Percentiles rank a stretch among this genome's conserved stretches.
Evolutionary conservation across 2,797 vertebrate genomes (phyloP).

Genomic region (Novumbra hubbsi): DNA sequence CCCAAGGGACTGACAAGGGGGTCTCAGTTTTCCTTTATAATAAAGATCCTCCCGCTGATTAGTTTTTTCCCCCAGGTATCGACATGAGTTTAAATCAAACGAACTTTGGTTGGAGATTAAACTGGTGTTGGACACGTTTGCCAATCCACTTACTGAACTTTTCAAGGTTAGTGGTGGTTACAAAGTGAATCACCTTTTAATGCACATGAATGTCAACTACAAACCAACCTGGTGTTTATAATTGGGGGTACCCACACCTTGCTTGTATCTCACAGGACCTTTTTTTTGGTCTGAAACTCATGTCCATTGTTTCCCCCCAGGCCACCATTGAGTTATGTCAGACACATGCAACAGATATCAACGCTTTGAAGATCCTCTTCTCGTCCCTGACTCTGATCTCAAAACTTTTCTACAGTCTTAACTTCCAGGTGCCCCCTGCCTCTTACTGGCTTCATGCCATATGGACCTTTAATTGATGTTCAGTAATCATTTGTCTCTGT

Average conservation of each 20-base stretch:
- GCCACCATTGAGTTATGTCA: conserved; percentile 97
- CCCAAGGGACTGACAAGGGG: background rate
- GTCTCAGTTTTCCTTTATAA: too few species aligned
- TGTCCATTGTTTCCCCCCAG: conserved; percentile 63
- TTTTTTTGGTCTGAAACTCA: background rate
- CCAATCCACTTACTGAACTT: conserved; percentile 91
- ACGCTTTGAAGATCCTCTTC: conserved; percentile 94
- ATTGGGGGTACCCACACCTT: background rate
- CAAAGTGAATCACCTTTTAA: background rate
- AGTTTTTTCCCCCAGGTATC: conserved; percentile 78
- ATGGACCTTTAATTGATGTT: background rate
- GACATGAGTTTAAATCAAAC: conserved; percentile 98
- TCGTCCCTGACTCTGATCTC: conserved; percentile 95
- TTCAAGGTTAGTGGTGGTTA: conserved; percentile 84
- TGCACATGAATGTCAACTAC: background rate
- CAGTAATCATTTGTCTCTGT: conserved; percentile 4
- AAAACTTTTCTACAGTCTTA: conserved; percentile 98
- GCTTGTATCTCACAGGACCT: background rate
- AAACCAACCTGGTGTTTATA: background rate
- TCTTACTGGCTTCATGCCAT: background rate
- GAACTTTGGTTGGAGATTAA: conserved; percentile 98
- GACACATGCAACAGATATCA: conserved; percentile 90
- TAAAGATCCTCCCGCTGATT: background rate
- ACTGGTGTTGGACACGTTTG: conserved; percentile 95
- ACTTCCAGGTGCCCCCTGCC: conserved; percentile 86